phyloP scores from a whole-genome alignment of 37 sponge, comb jelly and placozoan species.

The Spongilla lacustris region DNA sequence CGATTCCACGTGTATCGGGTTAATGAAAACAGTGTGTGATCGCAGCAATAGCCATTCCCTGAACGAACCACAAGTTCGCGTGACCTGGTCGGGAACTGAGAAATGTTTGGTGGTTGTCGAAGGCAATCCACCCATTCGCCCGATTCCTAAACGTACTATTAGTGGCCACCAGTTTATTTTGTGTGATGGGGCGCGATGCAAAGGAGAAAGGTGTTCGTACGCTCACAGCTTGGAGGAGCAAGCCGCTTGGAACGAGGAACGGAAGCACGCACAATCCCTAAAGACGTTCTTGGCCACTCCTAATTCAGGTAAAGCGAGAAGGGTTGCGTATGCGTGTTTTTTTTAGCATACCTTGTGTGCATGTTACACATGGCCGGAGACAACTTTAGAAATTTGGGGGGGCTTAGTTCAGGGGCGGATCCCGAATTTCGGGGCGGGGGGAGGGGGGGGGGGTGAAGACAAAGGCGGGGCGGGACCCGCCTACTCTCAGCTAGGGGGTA shows the following conservation, averaged over 20 bases:
- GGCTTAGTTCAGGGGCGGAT: no score
- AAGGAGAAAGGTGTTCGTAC: slow-evolving; percentile 35
- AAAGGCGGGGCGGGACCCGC: no score
- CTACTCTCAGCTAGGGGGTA: no score
- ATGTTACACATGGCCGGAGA: no score
- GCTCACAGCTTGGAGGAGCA: slow-evolving; percentile 36
- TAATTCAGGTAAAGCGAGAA: neutral
- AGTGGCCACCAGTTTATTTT: neutral
- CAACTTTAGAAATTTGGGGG: no score
- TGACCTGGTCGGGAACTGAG: neutral
- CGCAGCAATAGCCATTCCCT: neutral
- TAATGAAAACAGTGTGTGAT: neutral
- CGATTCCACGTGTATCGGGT: neutral
- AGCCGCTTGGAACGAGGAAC: slow-evolving; percentile 45
- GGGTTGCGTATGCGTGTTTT: no score
- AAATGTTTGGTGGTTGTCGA: neutral
- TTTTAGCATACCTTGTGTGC: no score
- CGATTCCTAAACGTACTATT: neutral
- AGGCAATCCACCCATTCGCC: neutral
- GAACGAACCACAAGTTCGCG: neutral
- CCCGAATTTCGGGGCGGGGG: no score
- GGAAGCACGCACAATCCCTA: neutral
- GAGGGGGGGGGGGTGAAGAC: no score
- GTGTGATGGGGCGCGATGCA: neutral
- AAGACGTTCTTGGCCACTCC: neutral